Evolutionary conservation across 2,888 invertebrate genomes (phyloP), one percentile per base, ranked within the genome.

Genomic region (Lypha dubia): DNA sequence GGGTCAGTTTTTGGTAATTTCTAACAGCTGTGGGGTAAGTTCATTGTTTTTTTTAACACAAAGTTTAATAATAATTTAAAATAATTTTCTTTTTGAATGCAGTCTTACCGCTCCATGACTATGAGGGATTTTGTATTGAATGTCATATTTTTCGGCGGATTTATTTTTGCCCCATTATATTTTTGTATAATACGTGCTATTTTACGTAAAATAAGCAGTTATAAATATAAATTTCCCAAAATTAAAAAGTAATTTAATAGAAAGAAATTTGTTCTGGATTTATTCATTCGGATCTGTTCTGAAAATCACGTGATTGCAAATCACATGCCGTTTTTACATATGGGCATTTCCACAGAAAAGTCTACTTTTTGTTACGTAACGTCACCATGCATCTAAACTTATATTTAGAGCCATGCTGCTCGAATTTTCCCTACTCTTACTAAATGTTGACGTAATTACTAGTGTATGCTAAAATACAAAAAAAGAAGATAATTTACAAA

Each of bases 131-230:
- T 81, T 83, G 20, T 75, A 73, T 17, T 87, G 49, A 89, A 90
- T 71, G 13, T 87, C 1, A 82, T 90, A 17, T 90, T 90, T 80
- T 90, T 90, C 63, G 83, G 88, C 7, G 86, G 71, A 2, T 89
- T 88, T 24, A 88, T 90, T 7, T 87, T 89, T 17, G 79, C 88
- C 4, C 91, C 90, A 9, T 80, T 90, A 1, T 90, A 90, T 62
- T 87, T 88, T 44, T 89, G 89, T 53, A 77, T 90, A 41, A 46
- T 90, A 44, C 86, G 84, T 56, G 89, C 88, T 83, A 60, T 88
- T 9, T 9, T 90, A 5, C 85, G 70, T 8, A 79, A 87, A 71
- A 49, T 90, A 46, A 79, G 81, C 0, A 77, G 86, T 63, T 82
- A 60, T 35, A 76, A 83, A 38, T 83, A 80, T 24, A 88, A 88